Evolutionary conservation across 2,888 invertebrate species (phyloP), one percentile per base, ranked within the genome.

Genomic region (Drosophila basisetae): DNA sequence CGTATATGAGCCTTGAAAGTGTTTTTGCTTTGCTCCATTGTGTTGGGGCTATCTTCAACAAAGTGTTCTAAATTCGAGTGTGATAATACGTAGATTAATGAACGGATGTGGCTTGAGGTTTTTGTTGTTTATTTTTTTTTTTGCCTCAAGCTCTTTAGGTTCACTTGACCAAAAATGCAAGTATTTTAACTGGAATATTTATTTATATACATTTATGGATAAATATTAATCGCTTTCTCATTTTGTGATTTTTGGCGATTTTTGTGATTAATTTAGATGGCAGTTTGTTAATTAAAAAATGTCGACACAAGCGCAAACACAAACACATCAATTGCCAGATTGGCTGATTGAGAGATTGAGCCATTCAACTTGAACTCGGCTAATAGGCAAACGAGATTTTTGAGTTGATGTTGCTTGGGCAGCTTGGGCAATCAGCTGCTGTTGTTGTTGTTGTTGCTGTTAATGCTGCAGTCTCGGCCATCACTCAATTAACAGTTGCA

Each of bases 311-410:
- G 68, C 78, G 69, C 84, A 78, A 78, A 68, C 67, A 77, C 47
- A 47, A 47, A 22, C 47, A 25, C 70, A 69, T 65, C 82, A 78
- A 83, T 83, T 82, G 58, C 30, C 58, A 16, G 50, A 41, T 58
- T 58, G 85, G 54, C 76, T 67, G 73, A 85, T 90, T 90, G 90
- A 84, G 77, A 90, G 77, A 84, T 90, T 90, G 90, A 86, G 79
- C 76, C 91, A 88, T 91, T 91, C 89, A 91, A 91, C 89, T 91
- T 92, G 91, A 91, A 91, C 92, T 91, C 91, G 92, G 91, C 86
- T 91, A 91, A 87, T 91, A 83, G 91, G 89, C 88, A 91, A 91
- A 85, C 92, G 78, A 91, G 91, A 90, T 91, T 91, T 90, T 78
- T 63, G 22, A 62, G 52, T 31, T 53, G 66, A 30, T 56, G 60